A percentile compares a stretch with the other conserved stretches of the same genome.
Evolutionary conservation across 2,888 invertebrate genomes (phyloP).

Genomic region (Meganola albula): DNA sequence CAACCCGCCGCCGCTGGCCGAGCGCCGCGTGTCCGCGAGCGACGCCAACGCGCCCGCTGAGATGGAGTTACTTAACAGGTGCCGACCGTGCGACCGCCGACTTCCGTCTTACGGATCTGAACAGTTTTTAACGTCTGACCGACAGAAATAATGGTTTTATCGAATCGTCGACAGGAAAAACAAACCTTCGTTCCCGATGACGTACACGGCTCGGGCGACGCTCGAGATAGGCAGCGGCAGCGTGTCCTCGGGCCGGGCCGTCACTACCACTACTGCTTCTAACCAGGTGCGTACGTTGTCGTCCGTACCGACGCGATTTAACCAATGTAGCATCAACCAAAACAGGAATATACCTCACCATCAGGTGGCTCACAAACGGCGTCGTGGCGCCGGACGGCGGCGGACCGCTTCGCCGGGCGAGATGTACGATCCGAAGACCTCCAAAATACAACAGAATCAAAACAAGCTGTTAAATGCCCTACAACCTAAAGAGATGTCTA

Average conservation of each 20-base stretch:
- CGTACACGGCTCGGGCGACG: conserved; percentile 73
- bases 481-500: conserved; percentile 11
- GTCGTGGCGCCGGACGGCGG: not conserved
- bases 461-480: conserved; percentile 34
- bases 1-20: conserved; percentile 69
- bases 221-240: conserved; percentile 74
- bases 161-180: conserved; percentile 57
- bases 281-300: conserved; percentile 67
- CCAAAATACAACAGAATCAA: conserved; percentile 18
- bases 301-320: conserved; percentile 7
- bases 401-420: conserved; percentile 3
- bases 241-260: conserved; percentile 72
- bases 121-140: too few species aligned
- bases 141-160: not conserved
- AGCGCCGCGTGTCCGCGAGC: conserved; percentile 67
- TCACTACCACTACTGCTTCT: conserved; percentile 73
- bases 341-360: conserved; percentile 10
- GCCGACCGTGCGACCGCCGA: conserved; percentile 7
- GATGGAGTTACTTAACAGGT: conserved; percentile 47
- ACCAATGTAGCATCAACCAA: conserved; percentile 8
- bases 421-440: conserved; percentile 5
- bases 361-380: conserved; percentile 34
- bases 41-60: conserved; percentile 59
- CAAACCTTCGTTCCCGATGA: conserved; percentile 68
- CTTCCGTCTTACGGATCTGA: too few species aligned